Base-by-base conservation (phyloP, 2,113 vertebrate genomes). In the Hippocampus zosterae region DNA sequence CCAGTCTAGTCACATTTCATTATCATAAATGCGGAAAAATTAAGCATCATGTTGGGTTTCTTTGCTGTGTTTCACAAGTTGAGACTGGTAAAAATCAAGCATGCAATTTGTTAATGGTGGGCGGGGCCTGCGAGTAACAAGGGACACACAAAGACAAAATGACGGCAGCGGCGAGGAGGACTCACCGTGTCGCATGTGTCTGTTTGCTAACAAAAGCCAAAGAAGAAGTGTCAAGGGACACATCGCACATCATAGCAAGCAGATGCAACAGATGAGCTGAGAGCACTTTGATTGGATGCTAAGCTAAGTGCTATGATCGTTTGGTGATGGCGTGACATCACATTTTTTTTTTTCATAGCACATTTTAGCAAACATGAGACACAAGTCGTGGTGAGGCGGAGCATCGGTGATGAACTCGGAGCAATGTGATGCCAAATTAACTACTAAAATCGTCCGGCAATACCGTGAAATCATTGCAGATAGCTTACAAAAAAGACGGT, bases 201-300 rank as follows among this genome's bases (percentile, higher is more conserved):
- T 84, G 89, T 87, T 87, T 82, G 88, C 90, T 91, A 80, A 90
- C 75, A 81, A 86, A 87, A 86, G 85, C 76, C 77, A 91, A 82
- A 91, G 76, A 87, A 73, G 85, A 81, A 83, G 71, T 69, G 85
- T 88, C 82, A 89, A 87, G 83, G 7, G 27, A 41, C 37, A 63
- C 61, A 27, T 23, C 12, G 48, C 42, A 8, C 2, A 23, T 23
- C 11, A 12, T 16, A 65, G 41, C 62, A 8, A 42, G 37, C 60
- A 62, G 7, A 59, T 16, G 25, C 27, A 29, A 8, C 48, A 21
- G 5, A 19, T 52, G 48, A 52, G 16, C 52, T n/a, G 7, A 10
- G 52, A 53, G 27, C 23, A 59, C 16, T 59, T 27, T 15, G 27
- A 60, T 33, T 19, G 15, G 27, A 60, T 8, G 57, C 57, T 8